Conservation (phyloP, 2,113 vertebrate species). For the Gasterosteus aculeatus region DNA sequence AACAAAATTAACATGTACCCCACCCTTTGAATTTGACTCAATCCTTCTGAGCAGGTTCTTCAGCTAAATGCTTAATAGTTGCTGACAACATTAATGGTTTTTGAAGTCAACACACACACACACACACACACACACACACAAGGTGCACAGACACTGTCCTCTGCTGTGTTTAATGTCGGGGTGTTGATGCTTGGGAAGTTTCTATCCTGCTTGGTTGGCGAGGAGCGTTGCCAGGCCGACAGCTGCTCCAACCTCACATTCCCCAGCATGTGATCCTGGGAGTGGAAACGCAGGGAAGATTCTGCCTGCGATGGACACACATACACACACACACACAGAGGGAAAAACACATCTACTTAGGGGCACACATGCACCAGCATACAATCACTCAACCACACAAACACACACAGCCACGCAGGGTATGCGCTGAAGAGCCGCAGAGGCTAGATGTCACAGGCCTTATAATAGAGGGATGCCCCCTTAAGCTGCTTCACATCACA, state of each 20-base stretch:
- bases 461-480: conserved; percentile 74
- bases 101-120: conserved; percentile 32
- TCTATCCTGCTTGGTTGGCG: conserved; percentile 46
- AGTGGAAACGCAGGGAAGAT: conserved; percentile 65
- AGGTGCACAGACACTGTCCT: conserved; percentile 30
- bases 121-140: conserved; percentile 21
- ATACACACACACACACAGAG: not conserved
- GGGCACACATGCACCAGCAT: conserved; percentile 37
- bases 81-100: conserved; percentile 47
- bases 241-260: conserved; percentile 75
- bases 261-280: conserved; percentile 66
- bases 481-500: conserved; percentile 69
- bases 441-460: conserved; percentile 71
- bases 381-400: conserved; percentile 1
- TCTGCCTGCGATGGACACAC: conserved; percentile 43
- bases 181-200: conserved; percentile 61
- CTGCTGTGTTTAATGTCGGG: conserved; percentile 50
- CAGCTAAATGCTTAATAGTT: conserved; percentile 29
- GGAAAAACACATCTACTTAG: conserved; percentile 46
- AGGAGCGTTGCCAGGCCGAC: conserved; percentile 70
- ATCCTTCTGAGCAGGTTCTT: conserved; percentile 28
- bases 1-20: conserved; percentile 18
- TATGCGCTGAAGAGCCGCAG: conserved; percentile 44
- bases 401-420: conserved; percentile 7
- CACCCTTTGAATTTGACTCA: conserved; percentile 30